phyloP scores from a whole-genome alignment of 2,888 invertebrate species.

The Drosophila neonasuta region DNA sequence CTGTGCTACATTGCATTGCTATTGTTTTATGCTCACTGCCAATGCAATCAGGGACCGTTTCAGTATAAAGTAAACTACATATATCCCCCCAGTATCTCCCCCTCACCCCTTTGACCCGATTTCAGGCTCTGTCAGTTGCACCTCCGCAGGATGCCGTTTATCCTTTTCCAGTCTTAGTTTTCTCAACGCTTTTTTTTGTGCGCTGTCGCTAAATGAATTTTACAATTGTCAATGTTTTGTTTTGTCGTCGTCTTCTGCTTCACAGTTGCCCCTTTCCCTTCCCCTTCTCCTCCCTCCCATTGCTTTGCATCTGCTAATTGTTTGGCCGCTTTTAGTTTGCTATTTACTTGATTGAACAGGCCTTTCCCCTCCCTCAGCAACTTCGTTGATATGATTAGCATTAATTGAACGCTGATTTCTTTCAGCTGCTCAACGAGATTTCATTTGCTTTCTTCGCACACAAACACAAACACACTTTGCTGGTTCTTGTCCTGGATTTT shows the following conservation, averaged over 20 bases:
- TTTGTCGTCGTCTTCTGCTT: not conserved
- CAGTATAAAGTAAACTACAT: not conserved
- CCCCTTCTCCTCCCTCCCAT: not conserved
- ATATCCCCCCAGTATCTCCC: not conserved
- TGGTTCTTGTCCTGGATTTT: slow-evolving; percentile 24
- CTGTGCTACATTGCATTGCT: slow-evolving; percentile 62
- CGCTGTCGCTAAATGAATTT: slow-evolving; percentile 44
- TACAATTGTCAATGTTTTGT: slow-evolving; percentile 56
- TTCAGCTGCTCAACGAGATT: slow-evolving; percentile 37
- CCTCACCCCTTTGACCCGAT: slow-evolving; percentile 9
- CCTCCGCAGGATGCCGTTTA: slow-evolving; percentile 27
- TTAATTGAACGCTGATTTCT: slow-evolving; percentile 70
- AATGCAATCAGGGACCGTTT: slow-evolving; percentile 46
- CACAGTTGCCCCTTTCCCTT: not conserved
- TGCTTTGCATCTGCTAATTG: slow-evolving; percentile 51
- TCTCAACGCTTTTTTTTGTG: not conserved
- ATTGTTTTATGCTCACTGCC: slow-evolving; percentile 47
- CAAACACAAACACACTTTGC: slow-evolving; percentile 2
- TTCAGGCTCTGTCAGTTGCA: slow-evolving; percentile 16
- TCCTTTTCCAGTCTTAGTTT: slow-evolving; percentile 18
- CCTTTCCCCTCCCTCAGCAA: slow-evolving; percentile 5
- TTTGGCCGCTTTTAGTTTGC: slow-evolving; percentile 58
- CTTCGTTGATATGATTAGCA: slow-evolving; percentile 68
- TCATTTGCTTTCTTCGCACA: slow-evolving; percentile 34
- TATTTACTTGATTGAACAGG: slow-evolving; percentile 58